Percentiles rank a stretch among this genome's conserved stretches.
phyloP scores from a whole-genome alignment of 2,888 invertebrate species.

The Seira sanloemensis region DNA sequence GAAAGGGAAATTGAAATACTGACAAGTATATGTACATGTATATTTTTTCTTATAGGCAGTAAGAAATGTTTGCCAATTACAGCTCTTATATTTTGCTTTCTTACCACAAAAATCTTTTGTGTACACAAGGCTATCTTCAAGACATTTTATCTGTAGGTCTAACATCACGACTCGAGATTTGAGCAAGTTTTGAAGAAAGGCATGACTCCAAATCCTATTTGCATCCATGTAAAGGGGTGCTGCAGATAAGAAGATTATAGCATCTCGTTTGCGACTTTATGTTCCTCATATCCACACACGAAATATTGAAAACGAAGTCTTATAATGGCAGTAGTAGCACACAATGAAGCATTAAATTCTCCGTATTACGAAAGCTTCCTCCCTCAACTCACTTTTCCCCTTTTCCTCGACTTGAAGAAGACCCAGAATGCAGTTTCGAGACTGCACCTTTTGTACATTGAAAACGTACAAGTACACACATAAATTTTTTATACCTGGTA shows the following conservation, averaged over 20 bases:
- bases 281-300: too few relatives aligned
- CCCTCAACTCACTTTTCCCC: not conserved
- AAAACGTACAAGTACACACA: constrained; percentile 3
- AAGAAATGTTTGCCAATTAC: too few relatives aligned
- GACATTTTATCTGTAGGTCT: too few relatives aligned
- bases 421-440: not conserved
- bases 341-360: not conserved
- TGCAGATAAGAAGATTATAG: not conserved
- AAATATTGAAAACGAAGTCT: not conserved
- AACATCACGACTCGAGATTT: too few relatives aligned
- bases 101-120: too few relatives aligned
- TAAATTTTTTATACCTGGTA: constrained; percentile 6
- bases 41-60: too few relatives aligned
- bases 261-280: not conserved
- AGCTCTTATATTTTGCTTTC: too few relatives aligned
- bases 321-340: not conserved
- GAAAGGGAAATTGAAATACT: too few relatives aligned
- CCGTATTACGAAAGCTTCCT: not conserved
- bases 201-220: too few relatives aligned
- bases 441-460: not conserved
- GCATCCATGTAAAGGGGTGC: not conserved
- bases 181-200: too few relatives aligned
- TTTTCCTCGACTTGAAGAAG: not conserved
- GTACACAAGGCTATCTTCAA: too few relatives aligned
- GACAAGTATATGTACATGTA: too few relatives aligned